Evolutionary conservation across 2,888 invertebrate species (phyloP).

Genomic region (Paralinhomoeus sp.): DNA sequence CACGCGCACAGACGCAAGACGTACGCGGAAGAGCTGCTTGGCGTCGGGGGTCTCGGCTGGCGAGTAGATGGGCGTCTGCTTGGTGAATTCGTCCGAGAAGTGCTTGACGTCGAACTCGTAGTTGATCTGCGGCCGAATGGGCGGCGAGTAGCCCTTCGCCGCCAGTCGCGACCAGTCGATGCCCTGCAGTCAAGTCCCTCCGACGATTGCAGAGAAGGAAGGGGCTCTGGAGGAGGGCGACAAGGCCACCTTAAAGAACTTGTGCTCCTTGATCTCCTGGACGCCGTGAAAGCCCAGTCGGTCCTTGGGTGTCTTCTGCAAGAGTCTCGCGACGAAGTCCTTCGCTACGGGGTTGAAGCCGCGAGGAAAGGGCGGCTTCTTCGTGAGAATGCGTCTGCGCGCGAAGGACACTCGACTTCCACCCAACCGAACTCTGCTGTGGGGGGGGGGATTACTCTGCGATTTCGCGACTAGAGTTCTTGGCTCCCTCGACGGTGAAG

Average conservation of each 20-base stretch:
- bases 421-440: no score
- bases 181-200: neutral
- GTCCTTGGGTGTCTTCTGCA: slow-evolving; percentile 67
- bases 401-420: neutral
- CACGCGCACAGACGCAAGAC: no score
- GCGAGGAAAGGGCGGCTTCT: slow-evolving; percentile 66
- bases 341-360: slow-evolving; percentile 48
- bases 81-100: slow-evolving; percentile 87
- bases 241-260: slow-evolving; percentile 49
- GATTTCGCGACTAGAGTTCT: slow-evolving; percentile 78
- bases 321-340: slow-evolving; percentile 53
- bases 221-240: neutral
- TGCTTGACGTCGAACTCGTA: slow-evolving; percentile 70
- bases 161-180: slow-evolving; percentile 62
- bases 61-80: slow-evolving; percentile 67
- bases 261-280: slow-evolving; percentile 62
- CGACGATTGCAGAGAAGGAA: neutral
- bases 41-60: slow-evolving; percentile 60
- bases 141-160: slow-evolving; percentile 52
- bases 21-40: slow-evolving; percentile 62
- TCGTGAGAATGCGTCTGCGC: slow-evolving; percentile 52
- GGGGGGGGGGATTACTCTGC: slow-evolving; percentile 43
- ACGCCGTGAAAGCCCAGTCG: slow-evolving; percentile 71
- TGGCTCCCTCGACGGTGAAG: slow-evolving; percentile 81
- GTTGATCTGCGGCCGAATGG: slow-evolving; percentile 63